Percentiles rank a stretch among this genome's conserved stretches.
phyloP scores from a whole-genome alignment of 2,797 vertebrate genomes.

The Sebastes matsubarae region DNA sequence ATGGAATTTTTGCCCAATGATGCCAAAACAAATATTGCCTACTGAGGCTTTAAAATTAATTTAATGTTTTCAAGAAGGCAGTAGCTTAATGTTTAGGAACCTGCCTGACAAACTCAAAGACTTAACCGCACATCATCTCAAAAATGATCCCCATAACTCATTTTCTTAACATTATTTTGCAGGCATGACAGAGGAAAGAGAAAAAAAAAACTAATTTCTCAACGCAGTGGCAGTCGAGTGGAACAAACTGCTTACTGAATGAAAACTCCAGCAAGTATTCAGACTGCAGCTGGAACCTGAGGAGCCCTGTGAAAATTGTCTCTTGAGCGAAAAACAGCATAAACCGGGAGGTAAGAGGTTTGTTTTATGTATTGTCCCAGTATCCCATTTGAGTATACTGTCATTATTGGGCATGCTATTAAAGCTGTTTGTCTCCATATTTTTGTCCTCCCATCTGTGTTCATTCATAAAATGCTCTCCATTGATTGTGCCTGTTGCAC shows the following conservation, averaged over 20 bases:
- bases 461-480: background rate
- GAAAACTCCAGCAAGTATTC: constrained; percentile 5
- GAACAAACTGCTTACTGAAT: constrained; percentile 24
- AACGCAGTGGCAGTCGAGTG: background rate
- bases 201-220: background rate
- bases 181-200: background rate
- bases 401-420: background rate
- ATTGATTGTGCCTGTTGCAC: background rate
- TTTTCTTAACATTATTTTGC: background rate
- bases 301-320: background rate
- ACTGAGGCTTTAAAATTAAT: background rate
- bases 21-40: no score
- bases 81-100: background rate
- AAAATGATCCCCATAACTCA: background rate
- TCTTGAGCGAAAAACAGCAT: constrained; percentile 2
- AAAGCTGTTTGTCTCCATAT: background rate
- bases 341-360: background rate
- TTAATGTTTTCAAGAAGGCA: background rate
- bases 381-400: background rate
- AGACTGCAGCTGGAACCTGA: constrained; percentile 3
- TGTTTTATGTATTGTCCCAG: background rate
- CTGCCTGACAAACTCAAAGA: background rate
- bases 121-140: background rate
- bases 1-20: no score
- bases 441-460: background rate